phyloP scores from a whole-genome alignment of 2,113 vertebrate genomes.

The Otolemur garnettii region DNA sequence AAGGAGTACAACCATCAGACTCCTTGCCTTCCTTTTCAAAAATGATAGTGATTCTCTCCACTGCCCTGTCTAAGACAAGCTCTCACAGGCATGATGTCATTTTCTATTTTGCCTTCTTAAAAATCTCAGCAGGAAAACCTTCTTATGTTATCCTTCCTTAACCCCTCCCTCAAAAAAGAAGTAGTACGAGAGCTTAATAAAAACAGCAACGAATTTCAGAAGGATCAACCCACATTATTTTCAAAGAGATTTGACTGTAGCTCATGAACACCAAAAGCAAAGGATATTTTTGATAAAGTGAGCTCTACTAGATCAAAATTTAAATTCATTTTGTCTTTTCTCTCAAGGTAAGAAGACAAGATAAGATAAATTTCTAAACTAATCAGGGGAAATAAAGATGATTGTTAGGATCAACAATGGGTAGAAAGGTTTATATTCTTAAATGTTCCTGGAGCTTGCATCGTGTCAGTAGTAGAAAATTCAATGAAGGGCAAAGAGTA shows the following conservation, averaged over 20 bases:
- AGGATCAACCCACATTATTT: slow-evolving; percentile 31
- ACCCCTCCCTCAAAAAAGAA: neutral
- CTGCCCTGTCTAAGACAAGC: neutral
- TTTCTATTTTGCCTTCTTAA: neutral
- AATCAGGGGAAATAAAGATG: neutral
- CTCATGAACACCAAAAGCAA: neutral
- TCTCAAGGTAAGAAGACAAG: neutral
- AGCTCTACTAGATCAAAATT: neutral
- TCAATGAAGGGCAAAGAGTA: neutral
- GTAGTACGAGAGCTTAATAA: neutral
- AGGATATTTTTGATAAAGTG: neutral
- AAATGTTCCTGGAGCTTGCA: neutral
- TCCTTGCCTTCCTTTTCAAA: slow-evolving; percentile 20
- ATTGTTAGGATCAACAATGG: neutral
- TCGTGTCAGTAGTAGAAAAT: neutral
- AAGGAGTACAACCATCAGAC: neutral
- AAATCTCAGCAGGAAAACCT: neutral
- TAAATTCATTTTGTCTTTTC: neutral
- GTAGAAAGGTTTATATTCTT: neutral
- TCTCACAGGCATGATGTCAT: neutral
- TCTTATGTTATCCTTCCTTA: neutral
- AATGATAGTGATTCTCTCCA: neutral
- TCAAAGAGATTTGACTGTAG: neutral
- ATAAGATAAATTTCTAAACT: neutral
- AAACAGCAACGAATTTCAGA: slow-evolving; percentile 38